Evolutionary conservation across 64 coral and sea anemone genomes (phyloP), one percentile per base, ranked within the genome.

Genomic region (Stichodactyla mertensii): DNA sequence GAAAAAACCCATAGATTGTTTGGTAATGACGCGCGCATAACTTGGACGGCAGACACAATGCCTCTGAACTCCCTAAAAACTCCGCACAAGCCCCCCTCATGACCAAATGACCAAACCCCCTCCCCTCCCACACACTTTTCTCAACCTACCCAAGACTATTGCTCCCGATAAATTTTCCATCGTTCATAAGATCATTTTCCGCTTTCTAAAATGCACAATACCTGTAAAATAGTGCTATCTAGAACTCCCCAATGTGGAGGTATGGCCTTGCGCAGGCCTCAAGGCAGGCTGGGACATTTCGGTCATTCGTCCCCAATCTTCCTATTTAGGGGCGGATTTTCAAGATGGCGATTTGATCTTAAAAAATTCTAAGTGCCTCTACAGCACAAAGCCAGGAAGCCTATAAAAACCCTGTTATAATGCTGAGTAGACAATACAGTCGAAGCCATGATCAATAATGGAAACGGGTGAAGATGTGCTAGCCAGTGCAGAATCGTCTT

Each of bases 391-490:
- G 62, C 60, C 83, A 64, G 83, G 83, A 61, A 58, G 27, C 57
- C 27, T 64, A 14, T 52, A 45, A 12, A 19, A 45, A 8, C 8
- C 16, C n/a, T 58, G 14, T 64, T 85, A 55, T 52, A 20, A 85
- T 85, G 83, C 51, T 61, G 26, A 60, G 61, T 45, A 85, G 62
- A 82, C 51, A 24, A 54, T n/a, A 74, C 82, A 83, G 51, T 92
- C 93, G 83, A 92, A 91, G 92, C 85, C 91, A 97, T 97, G 94
- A 93, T 80, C 89, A 93, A 89, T 85, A 64, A 97, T 97, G 94
- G 94, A 97, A 97, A 93, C 88, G 62, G 94, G 91, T 58, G 91
- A 97, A 84, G 94, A 97, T 97, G 94, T 93, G 82, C 80, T 97
- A 28, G 94, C 88, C 85, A 87, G 77, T 83, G 94, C 77, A 64